Conservation (phyloP, 2,888 invertebrate genomes). For the Perizoma affinitatum region DNA sequence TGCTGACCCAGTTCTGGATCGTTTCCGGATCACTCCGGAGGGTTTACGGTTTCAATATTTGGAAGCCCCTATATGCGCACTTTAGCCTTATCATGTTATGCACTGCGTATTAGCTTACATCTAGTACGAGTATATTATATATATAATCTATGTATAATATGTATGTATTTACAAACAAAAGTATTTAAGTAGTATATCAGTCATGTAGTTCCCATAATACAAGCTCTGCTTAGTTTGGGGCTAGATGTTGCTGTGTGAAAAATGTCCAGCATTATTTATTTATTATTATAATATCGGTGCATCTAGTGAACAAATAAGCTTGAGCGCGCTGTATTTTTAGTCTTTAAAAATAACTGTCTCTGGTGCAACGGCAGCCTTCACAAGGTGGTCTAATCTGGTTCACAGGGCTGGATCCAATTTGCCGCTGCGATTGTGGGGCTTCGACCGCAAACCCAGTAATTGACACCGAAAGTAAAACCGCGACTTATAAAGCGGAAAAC, state of each 20-base stretch:
- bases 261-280: no score
- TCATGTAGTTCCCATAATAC: no score
- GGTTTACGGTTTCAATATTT: constrained; percentile 80
- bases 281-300: no score
- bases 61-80: constrained; percentile 55
- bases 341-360: constrained; percentile 46
- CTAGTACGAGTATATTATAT: background rate
- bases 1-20: constrained; percentile 71
- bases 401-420: constrained; percentile 79
- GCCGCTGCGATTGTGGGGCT: constrained; percentile 68
- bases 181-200: no score
- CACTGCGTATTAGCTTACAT: constrained; percentile 40
- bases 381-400: constrained; percentile 72
- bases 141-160: no score
- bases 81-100: constrained; percentile 50
- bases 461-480: constrained; percentile 74
- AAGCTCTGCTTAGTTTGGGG: no score
- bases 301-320: constrained; percentile 44
- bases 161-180: no score
- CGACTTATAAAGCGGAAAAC: constrained; percentile 67
- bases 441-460: constrained; percentile 76
- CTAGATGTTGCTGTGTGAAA: no score
- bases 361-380: constrained; percentile 71
- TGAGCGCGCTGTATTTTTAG: constrained; percentile 59
- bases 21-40: constrained; percentile 66